phyloP scores from a whole-genome alignment of 2,797 vertebrate species.

The Phyllotis vaccarum region DNA sequence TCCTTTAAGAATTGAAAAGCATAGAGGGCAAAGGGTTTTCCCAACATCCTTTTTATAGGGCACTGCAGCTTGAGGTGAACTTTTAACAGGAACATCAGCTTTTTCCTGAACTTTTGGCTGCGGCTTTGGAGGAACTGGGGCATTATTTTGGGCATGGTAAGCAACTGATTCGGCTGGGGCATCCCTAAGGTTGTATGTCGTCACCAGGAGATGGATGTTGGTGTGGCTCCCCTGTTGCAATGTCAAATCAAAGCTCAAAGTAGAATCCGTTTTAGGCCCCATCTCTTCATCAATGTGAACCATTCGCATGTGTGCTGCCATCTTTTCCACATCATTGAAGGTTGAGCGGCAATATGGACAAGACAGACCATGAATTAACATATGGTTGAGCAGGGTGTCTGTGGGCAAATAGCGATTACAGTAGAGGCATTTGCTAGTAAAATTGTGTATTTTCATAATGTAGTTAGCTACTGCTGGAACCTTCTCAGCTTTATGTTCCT shows the following conservation, averaged over 20 bases:
- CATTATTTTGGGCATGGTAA: conserved; percentile 96
- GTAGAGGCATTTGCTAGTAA: conserved; percentile 99
- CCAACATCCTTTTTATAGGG: conserved; percentile 98
- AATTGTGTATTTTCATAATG: conserved; percentile 99
- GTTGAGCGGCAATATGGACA: conserved; percentile 98
- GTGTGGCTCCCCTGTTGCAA: conserved; percentile 99
- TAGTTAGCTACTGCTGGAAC: conserved; percentile 98
- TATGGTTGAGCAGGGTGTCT: conserved; percentile 98
- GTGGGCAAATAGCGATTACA: conserved; percentile 99
- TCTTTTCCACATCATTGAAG: conserved; percentile 99
- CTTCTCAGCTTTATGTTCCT: conserved; percentile 99
- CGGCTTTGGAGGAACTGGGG: conserved; percentile 88
- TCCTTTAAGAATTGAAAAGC: conserved; percentile 99
- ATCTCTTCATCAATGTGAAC: conserved; percentile 96
- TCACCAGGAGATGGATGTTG: conserved; percentile 98
- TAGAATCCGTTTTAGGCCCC: conserved; percentile 96
- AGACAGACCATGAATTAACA: conserved; percentile 98
- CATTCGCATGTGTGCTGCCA: conserved; percentile 98
- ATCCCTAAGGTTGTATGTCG: conserved; percentile 98
- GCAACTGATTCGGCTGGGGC: conserved; percentile 97
- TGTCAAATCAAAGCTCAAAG: conserved; percentile 98
- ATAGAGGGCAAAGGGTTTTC: conserved; percentile 98
- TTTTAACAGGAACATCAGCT: conserved; percentile 91
- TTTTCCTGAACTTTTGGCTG: conserved; percentile 92
- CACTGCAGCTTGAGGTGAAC: conserved; percentile 93